phyloP scores from a whole-genome alignment of 1,140 invertebrate species.

The Carcinoscorpius rotundicauda region DNA sequence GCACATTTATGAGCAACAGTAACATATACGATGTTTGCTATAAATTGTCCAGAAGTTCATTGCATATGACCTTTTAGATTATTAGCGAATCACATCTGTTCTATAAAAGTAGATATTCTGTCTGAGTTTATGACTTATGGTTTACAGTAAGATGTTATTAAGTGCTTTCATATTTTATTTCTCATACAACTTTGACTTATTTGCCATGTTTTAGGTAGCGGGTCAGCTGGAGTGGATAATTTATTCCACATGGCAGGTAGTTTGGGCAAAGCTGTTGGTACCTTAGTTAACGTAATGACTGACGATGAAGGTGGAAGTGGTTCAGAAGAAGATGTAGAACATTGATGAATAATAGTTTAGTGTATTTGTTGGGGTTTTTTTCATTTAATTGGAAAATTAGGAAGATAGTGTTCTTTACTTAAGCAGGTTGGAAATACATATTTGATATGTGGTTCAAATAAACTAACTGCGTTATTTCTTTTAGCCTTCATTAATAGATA shows the following conservation, averaged over 20 bases:
- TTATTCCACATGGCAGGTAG: slow-evolving; percentile 79
- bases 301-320: slow-evolving; percentile 44
- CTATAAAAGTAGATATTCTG: not conserved
- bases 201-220: slow-evolving; percentile 3
- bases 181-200: not conserved
- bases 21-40: not conserved
- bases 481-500: no score
- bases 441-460: no score
- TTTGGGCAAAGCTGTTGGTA: slow-evolving; percentile 67
- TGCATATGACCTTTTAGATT: not conserved
- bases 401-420: no score
- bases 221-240: slow-evolving; percentile 51
- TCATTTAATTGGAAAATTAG: no score
- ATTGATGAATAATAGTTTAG: slow-evolving; percentile 6
- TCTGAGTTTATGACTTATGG: not conserved
- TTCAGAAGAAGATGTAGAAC: slow-evolving; percentile 18
- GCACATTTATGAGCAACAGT: no score
- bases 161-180: not conserved
- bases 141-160: slow-evolving; percentile 2
- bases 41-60: not conserved
- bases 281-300: slow-evolving; percentile 74
- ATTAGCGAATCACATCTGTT: not conserved
- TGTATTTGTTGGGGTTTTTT: no score
- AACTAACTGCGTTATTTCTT: no score
- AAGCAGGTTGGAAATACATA: no score